Evolutionary conservation across 2,888 invertebrate genomes (phyloP).

Genomic region (Keiferia lycopersicella): DNA sequence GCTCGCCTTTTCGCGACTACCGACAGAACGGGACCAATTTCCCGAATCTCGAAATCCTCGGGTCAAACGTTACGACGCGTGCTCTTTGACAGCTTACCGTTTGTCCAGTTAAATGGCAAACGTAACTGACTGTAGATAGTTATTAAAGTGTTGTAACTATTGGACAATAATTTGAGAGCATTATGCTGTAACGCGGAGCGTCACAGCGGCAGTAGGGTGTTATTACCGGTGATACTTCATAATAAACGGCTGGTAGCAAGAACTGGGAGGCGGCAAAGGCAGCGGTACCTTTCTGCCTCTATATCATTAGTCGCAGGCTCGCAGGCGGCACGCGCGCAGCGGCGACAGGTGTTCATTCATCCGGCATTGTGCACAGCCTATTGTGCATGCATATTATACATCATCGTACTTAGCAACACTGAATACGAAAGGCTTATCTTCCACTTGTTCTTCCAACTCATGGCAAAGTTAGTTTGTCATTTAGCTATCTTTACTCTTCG

Average conservation of each 20-base stretch:
- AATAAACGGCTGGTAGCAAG: conserved; percentile 52
- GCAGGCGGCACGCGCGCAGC: conserved; percentile 49
- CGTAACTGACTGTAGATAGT: conserved; percentile 23
- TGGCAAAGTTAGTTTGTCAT: background rate
- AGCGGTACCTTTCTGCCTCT: conserved; percentile 36
- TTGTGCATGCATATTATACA: conserved; percentile 17
- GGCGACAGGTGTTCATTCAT: conserved; percentile 43
- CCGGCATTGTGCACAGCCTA: conserved; percentile 18
- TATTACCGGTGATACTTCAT: conserved; percentile 47
- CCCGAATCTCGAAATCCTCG: conserved; percentile 44
- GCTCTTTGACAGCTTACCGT: conserved; percentile 19
- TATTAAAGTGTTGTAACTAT: conserved; percentile 24
- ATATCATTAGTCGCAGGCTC: conserved; percentile 51
- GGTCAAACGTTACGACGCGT: conserved; percentile 12
- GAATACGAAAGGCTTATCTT: conserved; percentile 2
- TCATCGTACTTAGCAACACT: background rate
- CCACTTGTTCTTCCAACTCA: background rate
- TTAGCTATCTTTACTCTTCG: background rate
- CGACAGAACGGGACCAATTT: conserved; percentile 59
- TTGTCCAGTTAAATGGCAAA: conserved; percentile 11
- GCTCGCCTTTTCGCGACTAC: conserved; percentile 57
- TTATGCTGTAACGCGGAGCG: conserved; percentile 39
- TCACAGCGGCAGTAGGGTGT: conserved; percentile 42
- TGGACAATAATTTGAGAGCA: conserved; percentile 34
- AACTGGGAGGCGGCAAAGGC: conserved; percentile 28